A percentile compares a stretch with the other conserved stretches of the same genome.
These are phyloP conservation scores for Zaprionus lineosus DNA, from an alignment of 2,888 invertebrate genomes.

Conservation along the genomic window DNA sequence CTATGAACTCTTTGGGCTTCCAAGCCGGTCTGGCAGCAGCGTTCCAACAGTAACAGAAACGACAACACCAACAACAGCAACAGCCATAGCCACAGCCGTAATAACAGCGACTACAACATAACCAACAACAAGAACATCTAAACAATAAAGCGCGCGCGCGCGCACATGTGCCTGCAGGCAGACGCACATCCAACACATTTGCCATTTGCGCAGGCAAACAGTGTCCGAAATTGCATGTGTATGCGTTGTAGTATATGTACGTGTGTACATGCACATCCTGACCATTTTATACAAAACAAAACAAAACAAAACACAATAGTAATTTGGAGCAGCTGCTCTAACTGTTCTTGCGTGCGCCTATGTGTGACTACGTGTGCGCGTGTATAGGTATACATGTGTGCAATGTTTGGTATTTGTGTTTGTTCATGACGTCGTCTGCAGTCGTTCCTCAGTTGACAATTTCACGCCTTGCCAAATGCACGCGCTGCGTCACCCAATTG, in stretches of 20 bases:
- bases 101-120: no score
- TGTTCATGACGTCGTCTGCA: slow-evolving; percentile 16
- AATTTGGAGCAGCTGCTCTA: slow-evolving; percentile 49
- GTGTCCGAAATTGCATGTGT: neutral
- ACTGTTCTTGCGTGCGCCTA: slow-evolving; percentile 25
- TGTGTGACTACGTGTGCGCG: neutral
- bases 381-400: neutral
- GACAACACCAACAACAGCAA: neutral
- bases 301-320: slow-evolving; percentile 36
- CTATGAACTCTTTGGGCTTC: slow-evolving; percentile 3
- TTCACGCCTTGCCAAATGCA: slow-evolving; percentile 56
- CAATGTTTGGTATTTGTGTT: slow-evolving; percentile 26
- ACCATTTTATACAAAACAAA: slow-evolving; percentile 30
- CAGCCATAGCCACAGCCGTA: neutral
- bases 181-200: no score
- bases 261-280: slow-evolving; percentile 33
- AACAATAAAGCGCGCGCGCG: slow-evolving; percentile 4
- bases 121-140: no score
- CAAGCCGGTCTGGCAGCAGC: slow-evolving; percentile 31
- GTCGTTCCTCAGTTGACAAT: slow-evolving; percentile 51
- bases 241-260: neutral
- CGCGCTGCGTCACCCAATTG: slow-evolving; percentile 37
- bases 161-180: neutral
- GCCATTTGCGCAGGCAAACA: no score
- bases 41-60: slow-evolving; percentile 12